Evolutionary conservation across 2,888 invertebrate species (phyloP), one percentile per base, ranked within the genome.

Genomic region (Drosophila nigricruria): DNA sequence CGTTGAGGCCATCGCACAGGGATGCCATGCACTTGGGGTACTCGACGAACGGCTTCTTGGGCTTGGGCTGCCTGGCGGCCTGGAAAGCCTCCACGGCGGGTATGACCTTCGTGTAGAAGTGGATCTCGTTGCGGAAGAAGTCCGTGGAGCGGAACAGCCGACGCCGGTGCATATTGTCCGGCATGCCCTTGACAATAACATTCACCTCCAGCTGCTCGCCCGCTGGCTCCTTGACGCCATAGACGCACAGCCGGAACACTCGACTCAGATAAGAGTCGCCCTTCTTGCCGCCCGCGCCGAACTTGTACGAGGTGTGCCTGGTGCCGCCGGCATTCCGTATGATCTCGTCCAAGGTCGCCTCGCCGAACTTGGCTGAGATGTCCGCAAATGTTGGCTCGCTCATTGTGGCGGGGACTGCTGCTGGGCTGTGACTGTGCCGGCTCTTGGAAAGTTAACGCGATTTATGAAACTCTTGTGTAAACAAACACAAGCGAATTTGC

Each of bases 181-280:
- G 96, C 77, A 96, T 94, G n/a, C 94, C 94, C 91, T 96, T 96
- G 0, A 95, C 93, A 16, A 96, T 93, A 0, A 95, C 91, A 84
- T 94, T 94, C 0, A 95, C 90, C 69, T 91, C 86, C n/a, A 91
- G 16, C 5, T 76, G 49, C 6, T 73, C 42, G 20, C 66, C 70
- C 9, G 70, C 76, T 5, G 68, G 45, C 36, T 89, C 89, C 36
- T 90, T 85, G 0, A 89, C 73, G 1, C 95, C 93, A 53, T 79
- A 91, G 5, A 96, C 93, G 56, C 92, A 94, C 34, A 96, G 94
- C 40, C 95, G 94, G 54, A 94, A 94, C 1, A 96, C 93, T 69
- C 94, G 94, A 78, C 96, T 96, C 54, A 96, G 90, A 83, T 96
- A 96, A 0, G 95, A 95, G 82, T 96, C 96, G 0, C 96, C 96